Base-by-base conservation (phyloP, 92 coral and sea anemone genomes). In the Palythoa grandiflora region DNA sequence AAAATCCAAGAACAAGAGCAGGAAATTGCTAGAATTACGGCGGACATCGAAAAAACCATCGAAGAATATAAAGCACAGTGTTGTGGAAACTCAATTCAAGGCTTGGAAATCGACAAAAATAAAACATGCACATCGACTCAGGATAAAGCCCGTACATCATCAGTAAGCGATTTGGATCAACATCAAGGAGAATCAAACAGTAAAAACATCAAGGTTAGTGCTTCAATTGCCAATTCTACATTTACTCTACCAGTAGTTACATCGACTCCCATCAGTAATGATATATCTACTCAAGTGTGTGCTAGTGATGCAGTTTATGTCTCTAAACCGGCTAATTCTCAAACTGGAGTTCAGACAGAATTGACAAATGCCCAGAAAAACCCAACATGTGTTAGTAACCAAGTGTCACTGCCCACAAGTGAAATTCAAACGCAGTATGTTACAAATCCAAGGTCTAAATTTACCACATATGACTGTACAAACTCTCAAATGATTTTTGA, bases 401-500 rank as follows among this genome's bases (percentile, higher is more conserved):
- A 66, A 66, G 38, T 7, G 72, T 19, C 36, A 66, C 1, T 20
- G n/a, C 19, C 72, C 6, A 66, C 10, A 1, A 66, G 72, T 66
- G 72, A 66, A 66, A 20, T 5, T 66, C 72, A 66, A 66, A 66
- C 38, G 1, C 72, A 66, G 11, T 28, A 4, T 66, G 72, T 66
- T 66, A 66, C 38, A 19, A 66, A 66, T 28, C 72, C 36, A 66
- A 66, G 72, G 38, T 66, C 72, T 66, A 66, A 66, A n/a, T 66
- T 66, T 12, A 66, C 6, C 38, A 66, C 72, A 66, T 4, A 6
- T 66, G 72, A 17, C 11, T 66, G 36, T 66, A 12, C 8, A 66
- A 66, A 28, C n/a, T 66, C 72, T 6, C 72, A 66, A 4, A 1
- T 66, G 36, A 66, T 1, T 66, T 66, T n/a, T 66, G 72, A 66